Base-by-base conservation (phyloP, 2,113 vertebrate species). In the Tricholaema leucomelas region DNA sequence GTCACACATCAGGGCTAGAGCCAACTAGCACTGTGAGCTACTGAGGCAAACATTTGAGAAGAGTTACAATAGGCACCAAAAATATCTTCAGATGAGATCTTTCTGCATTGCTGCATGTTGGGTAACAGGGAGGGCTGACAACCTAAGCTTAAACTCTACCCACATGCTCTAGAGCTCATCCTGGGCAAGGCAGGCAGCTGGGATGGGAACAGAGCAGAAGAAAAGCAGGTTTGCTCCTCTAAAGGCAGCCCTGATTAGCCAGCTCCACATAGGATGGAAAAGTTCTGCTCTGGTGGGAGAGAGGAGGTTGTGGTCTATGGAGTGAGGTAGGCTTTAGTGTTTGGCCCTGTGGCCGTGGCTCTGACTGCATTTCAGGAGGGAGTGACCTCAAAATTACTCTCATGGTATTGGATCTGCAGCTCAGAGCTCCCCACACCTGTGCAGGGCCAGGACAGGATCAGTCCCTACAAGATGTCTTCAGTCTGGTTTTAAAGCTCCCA, bases 11-110 rank as follows among this genome's bases (percentile, higher is more conserved):
- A 79, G 93, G 93, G 92, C 85, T 87, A 70, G 94, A 94, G 92
- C 91, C 92, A 96, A 70, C 86, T 50, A 88, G 74, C 93, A 56
- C 91, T 81, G 77, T 35, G 75, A 95, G 93, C 88, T 94, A 92
- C 94, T 59, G 92, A 96, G 92, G 91, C 93, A 96, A 94, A 93
- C 91, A 88, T 91, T 94, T 90, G 93, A 85, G 91, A 96, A 91
- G 87, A 89, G 84, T 88, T 94, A 94, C 92, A 94, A 91, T 92
- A 94, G 91, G 85, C 81, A 95, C 91, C 96, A 96, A 94, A 96
- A 96, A 96, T 96, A 96, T 85, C 92, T 94, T 88, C 72, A 85
- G 30, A 91, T 92, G 91, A 93, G 88, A 93, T 93, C 81, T 94
- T 92, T 92, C 92, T 96, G 91, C 80, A 54, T 95, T 91, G 84